These are phyloP conservation scores for Condylura cristata DNA, from an alignment of 2,113 vertebrate species.

Conservation along the genomic window DNA sequence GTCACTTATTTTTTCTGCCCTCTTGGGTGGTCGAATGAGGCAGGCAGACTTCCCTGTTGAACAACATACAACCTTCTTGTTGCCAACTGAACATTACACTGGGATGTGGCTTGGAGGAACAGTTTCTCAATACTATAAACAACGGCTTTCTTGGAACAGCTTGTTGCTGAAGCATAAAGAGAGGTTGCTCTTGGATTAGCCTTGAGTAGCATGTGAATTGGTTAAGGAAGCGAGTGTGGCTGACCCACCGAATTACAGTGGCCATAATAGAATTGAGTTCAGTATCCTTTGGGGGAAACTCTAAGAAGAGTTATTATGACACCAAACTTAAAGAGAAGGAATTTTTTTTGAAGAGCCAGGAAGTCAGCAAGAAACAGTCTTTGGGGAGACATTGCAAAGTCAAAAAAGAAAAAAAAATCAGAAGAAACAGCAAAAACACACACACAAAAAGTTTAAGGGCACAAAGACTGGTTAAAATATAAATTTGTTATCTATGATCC, in stretches of 20 bases:
- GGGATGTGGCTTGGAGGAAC: slow-evolving; percentile 73
- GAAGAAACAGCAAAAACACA: slow-evolving; percentile 73
- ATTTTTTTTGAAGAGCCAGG: slow-evolving; percentile 83
- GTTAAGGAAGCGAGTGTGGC: slow-evolving; percentile 84
- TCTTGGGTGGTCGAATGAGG: slow-evolving; percentile 80
- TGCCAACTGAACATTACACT: slow-evolving; percentile 65
- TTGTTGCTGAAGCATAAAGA: slow-evolving; percentile 71
- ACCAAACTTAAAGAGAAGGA: slow-evolving; percentile 81
- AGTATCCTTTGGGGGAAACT: slow-evolving; percentile 82
- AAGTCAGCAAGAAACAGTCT: slow-evolving; percentile 82
- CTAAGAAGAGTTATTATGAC: slow-evolving; percentile 84
- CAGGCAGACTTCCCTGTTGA: slow-evolving; percentile 72
- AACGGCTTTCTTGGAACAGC: slow-evolving; percentile 76
- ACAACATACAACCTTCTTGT: slow-evolving; percentile 72
- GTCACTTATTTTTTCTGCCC: slow-evolving; percentile 80
- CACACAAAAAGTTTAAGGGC: slow-evolving; percentile 67
- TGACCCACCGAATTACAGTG: slow-evolving; percentile 84
- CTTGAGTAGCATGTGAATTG: slow-evolving; percentile 71
- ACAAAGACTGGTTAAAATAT: slow-evolving; percentile 22
- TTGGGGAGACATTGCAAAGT: slow-evolving; percentile 83
- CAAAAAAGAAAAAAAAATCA: slow-evolving; percentile 77
- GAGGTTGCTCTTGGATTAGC: slow-evolving; percentile 74
- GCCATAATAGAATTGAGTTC: slow-evolving; percentile 85
- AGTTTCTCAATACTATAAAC: slow-evolving; percentile 81
- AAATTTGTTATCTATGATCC: not conserved